Evolutionary conservation across 2,888 invertebrate species (phyloP).

Genomic region (Sympetrum striolatum): DNA sequence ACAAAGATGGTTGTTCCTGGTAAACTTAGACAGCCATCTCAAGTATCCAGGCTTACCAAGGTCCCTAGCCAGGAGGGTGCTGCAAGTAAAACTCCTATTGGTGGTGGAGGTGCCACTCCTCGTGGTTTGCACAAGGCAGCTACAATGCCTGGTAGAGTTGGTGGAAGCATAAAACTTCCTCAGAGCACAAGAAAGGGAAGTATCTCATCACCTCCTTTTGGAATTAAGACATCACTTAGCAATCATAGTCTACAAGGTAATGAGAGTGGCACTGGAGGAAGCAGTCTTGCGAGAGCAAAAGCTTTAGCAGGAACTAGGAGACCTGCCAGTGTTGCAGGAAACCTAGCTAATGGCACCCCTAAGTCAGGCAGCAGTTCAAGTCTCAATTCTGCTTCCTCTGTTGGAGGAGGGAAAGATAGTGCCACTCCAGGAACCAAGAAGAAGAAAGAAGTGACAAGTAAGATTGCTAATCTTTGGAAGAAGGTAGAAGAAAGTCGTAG

Average conservation of each 20-base stretch:
- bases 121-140: constrained; percentile 35
- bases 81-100: constrained; percentile 45
- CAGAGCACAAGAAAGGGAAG: constrained; percentile 45
- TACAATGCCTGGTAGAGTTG: constrained; percentile 13
- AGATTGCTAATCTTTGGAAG: constrained; percentile 82
- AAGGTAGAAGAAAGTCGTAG: constrained; percentile 74
- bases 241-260: constrained; percentile 52
- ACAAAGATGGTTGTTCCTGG: constrained; percentile 47
- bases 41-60: constrained; percentile 46
- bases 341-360: constrained; percentile 55
- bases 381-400: constrained; percentile 23
- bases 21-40: constrained; percentile 39
- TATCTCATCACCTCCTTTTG: constrained; percentile 46
- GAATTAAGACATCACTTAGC: constrained; percentile 51
- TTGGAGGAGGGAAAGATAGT: neutral
- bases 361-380: constrained; percentile 37
- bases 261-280: constrained; percentile 42
- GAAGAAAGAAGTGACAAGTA: constrained; percentile 74
- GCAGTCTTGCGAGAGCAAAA: constrained; percentile 49
- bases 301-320: constrained; percentile 58
- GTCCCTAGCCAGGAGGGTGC: constrained; percentile 16
- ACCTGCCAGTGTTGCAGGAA: constrained; percentile 57
- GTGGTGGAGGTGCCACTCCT: constrained; percentile 31
- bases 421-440: constrained; percentile 17
- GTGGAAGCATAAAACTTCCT: constrained; percentile 1